phyloP scores from a whole-genome alignment of 2,888 invertebrate genomes.

The Pollenia labialis region DNA sequence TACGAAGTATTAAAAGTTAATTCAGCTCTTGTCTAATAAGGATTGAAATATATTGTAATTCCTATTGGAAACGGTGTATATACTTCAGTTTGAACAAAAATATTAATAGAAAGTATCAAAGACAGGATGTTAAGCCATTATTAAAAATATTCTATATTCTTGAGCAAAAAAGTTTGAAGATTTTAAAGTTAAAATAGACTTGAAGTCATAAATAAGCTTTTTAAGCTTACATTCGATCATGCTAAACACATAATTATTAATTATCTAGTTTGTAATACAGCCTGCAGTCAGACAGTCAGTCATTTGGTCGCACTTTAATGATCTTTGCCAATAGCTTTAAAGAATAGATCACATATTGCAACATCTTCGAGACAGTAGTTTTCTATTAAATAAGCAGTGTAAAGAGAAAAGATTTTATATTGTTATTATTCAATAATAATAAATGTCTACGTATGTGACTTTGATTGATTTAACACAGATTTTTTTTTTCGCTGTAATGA shows the following conservation, averaged over 20 bases:
- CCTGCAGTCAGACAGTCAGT: background rate
- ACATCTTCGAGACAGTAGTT: slow-evolving; percentile 12
- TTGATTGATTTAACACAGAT: slow-evolving; percentile 54
- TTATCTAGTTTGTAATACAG: slow-evolving; percentile 14
- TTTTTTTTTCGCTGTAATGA: background rate
- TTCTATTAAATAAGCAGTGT: background rate
- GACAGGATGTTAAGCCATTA: slow-evolving; percentile 49
- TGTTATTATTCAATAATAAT: slow-evolving; percentile 49
- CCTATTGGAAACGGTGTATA: too few relatives aligned
- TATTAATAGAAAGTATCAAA: slow-evolving; percentile 33
- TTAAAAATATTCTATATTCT: background rate
- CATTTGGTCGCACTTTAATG: background rate
- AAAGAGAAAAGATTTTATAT: background rate
- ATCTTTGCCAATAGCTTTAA: background rate
- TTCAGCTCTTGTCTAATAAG: too few relatives aligned
- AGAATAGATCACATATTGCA: slow-evolving; percentile 20
- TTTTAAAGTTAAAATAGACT: background rate
- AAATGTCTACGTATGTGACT: background rate
- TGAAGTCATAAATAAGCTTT: background rate
- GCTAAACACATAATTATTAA: slow-evolving; percentile 26
- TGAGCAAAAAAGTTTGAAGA: background rate
- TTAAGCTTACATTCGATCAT: background rate
- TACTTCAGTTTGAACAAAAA: background rate
- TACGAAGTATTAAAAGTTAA: too few relatives aligned
- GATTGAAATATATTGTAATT: too few relatives aligned